Evolutionary conservation across 2,888 invertebrate species (phyloP), one percentile per base, ranked within the genome.

Genomic region (Eupelmus urozonus): DNA sequence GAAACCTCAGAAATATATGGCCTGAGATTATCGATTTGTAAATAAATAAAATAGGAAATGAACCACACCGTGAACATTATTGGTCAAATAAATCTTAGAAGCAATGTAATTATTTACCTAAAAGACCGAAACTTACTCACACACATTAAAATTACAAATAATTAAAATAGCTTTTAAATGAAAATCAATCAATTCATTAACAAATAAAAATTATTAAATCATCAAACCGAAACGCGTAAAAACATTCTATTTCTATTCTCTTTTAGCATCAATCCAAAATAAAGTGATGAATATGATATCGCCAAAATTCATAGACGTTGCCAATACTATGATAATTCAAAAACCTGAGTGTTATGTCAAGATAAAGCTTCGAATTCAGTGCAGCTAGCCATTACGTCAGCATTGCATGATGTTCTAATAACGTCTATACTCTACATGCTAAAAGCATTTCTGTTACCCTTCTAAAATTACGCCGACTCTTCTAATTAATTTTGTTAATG

Each of bases 351-450:
- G 13, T 67, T 53, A 62, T 23, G 55, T 67, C 70, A 29, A 45
- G 70, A 70, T 59, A 70, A 59, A n/a, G 20, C 23, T 59, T 18
- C 18, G 7, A 9, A 57, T 69, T 20, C 3, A 51, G 20, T 60
- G 60, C 51, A 60, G 59, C 49, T 49, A 49, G 27, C 60, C 59
- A 57, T 71, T 71, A 51, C 49, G 70, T 71, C 45, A 71, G 65
- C 9, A 34, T 9, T 40, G 40, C 40, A 16, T 13, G n/a, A 60
- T 60, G 29, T 20, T 18, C 34, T 34, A 34, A 5, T 34, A 34
- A 13, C 25, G 55, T 34, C 1, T 55, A 5, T 55, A 55, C 9
- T 45, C 45, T n/a, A n/a, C n/a, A n/a, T n/a, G n/a, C n/a, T n/a
- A n/a, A n/a, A n/a, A n/a, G n/a, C n/a, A n/a, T n/a, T n/a, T n/a